Conservation (phyloP, 2,113 vertebrate genomes). For the Bubo bubo region DNA sequence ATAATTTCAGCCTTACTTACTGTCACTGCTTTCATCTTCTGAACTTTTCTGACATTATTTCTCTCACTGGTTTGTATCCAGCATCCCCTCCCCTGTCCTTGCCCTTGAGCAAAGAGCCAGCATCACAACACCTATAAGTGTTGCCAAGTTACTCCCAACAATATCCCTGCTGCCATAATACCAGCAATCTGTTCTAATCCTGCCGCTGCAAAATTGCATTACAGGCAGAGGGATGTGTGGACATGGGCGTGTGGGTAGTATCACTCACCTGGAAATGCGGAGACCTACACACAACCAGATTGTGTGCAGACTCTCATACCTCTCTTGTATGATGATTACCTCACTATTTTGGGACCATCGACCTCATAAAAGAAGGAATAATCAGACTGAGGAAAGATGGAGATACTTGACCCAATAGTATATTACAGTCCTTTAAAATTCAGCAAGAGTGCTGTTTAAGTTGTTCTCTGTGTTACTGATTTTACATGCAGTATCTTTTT, state of each 20-base stretch:
- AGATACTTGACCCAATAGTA: not conserved
- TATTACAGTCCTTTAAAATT: not conserved
- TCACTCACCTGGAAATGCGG: not conserved
- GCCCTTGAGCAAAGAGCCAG: conserved; percentile 77
- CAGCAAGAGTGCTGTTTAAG: not conserved
- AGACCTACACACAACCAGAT: not conserved
- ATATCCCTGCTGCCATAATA: conserved; percentile 74
- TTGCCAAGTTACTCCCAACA: conserved; percentile 78
- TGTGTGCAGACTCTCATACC: not conserved
- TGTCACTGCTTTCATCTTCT: conserved; percentile 64
- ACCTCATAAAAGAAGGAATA: not conserved
- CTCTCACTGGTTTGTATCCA: conserved; percentile 58
- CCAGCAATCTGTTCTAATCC: conserved; percentile 77
- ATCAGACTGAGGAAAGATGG: not conserved
- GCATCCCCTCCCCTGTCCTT: conserved; percentile 70
- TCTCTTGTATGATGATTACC: not conserved
- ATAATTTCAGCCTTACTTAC: conserved; percentile 71
- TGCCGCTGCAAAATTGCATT: conserved; percentile 60
- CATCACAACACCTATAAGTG: conserved; percentile 68
- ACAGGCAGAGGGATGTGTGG: conserved; percentile 32
- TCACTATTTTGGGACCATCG: not conserved
- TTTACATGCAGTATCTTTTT: not conserved
- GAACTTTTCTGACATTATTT: conserved; percentile 71
- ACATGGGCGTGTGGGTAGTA: not conserved
- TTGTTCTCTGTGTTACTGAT: not conserved